Percentiles rank a stretch among this genome's conserved stretches.
Evolutionary conservation across 2,797 vertebrate genomes (phyloP).

Genomic region (Dendrocincla fuliginosa): DNA sequence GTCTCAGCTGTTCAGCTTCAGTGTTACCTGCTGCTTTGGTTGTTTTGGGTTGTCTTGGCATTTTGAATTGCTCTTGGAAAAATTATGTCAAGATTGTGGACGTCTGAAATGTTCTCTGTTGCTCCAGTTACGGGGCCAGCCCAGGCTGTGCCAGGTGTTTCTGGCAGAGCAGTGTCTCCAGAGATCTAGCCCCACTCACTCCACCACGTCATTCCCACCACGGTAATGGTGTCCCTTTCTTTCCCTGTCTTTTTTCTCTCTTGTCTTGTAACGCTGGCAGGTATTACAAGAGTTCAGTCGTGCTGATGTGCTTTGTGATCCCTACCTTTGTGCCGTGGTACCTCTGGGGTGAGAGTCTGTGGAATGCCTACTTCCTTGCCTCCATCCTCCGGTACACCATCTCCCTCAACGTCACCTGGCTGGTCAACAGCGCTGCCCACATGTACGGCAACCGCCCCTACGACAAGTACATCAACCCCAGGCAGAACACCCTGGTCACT

Average conservation of each 20-base stretch:
- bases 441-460: constrained; percentile 84
- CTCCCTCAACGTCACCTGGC: constrained; percentile 80
- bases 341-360: constrained; percentile 81
- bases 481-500: constrained; percentile 78
- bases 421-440: constrained; percentile 83
- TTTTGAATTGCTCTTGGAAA: neutral
- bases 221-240: neutral
- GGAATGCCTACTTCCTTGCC: constrained; percentile 84
- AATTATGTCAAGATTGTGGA: neutral
- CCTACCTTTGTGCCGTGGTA: constrained; percentile 83
- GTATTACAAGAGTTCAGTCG: constrained; percentile 79
- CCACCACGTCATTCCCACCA: neutral
- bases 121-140: neutral
- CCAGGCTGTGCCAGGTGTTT: neutral
- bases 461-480: constrained; percentile 78
- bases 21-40: neutral
- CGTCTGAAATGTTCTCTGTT: neutral
- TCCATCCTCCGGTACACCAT: constrained; percentile 81
- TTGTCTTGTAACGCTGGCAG: neutral
- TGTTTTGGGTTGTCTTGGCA: neutral
- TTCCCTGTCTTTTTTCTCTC: neutral
- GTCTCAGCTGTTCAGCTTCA: neutral
- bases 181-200: neutral
- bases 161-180: neutral
- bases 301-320: constrained; percentile 82